Percentiles rank a stretch among this genome's conserved stretches.
phyloP scores from a whole-genome alignment of 2,888 invertebrate genomes.

The Lasioglossum lativentre region DNA sequence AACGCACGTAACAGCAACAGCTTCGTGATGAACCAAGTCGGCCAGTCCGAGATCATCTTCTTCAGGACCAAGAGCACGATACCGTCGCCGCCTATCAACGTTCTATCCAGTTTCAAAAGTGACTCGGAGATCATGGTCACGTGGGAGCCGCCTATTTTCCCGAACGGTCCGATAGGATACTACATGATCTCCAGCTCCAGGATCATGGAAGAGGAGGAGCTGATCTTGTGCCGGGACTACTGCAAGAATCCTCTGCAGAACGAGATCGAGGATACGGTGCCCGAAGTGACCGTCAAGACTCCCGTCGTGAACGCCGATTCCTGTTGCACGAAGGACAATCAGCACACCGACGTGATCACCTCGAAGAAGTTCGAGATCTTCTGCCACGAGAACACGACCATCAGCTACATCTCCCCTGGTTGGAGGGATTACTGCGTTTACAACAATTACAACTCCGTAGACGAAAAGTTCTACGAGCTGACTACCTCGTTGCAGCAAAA shows the following conservation, averaged over 20 bases:
- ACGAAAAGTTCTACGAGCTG: conserved; percentile 57
- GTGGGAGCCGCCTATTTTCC: conserved; percentile 87
- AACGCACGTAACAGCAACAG: conserved; percentile 79
- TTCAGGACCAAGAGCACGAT: conserved; percentile 78
- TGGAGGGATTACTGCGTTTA: conserved; percentile 74
- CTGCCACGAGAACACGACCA: conserved; percentile 72
- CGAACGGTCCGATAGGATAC: conserved; percentile 87
- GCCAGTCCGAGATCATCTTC: conserved; percentile 78
- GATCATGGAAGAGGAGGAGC: conserved; percentile 74
- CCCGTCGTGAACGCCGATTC: conserved; percentile 40
- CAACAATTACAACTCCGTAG: conserved; percentile 63
- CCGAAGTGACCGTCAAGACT: conserved; percentile 65
- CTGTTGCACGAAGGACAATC: conserved; percentile 69
- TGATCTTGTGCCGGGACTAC: conserved; percentile 83
- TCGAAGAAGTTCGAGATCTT: conserved; percentile 75
- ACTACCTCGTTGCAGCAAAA: conserved; percentile 28
- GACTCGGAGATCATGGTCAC: conserved; percentile 85
- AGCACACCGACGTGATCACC: conserved; percentile 6
- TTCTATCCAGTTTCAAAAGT: conserved; percentile 80
- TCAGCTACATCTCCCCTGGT: conserved; percentile 69
- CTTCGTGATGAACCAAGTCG: conserved; percentile 67
- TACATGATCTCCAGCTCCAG: conserved; percentile 84
- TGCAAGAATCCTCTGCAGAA: conserved; percentile 77
- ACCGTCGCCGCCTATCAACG: conserved; percentile 80
- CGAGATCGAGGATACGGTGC: conserved; percentile 50